Conservation (phyloP, 2,113 vertebrate species). For the Lophura nycthemera region DNA sequence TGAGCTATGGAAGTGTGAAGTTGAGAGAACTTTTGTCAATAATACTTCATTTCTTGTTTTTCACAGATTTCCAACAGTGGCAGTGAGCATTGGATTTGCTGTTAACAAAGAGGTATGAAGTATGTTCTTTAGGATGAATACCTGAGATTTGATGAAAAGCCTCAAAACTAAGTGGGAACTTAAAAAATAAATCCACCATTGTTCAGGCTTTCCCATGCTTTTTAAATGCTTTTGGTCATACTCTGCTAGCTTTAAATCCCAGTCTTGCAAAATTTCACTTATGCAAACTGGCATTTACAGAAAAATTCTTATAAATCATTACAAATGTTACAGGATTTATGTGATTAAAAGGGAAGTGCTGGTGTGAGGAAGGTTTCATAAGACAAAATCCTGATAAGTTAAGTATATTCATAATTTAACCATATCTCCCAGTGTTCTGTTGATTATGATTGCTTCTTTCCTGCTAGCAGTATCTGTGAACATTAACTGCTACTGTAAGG, state of each 20-base stretch:
- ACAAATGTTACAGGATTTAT: not conserved
- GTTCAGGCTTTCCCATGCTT: not conserved
- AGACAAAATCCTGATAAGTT: not conserved
- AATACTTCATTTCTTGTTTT: conserved; percentile 23
- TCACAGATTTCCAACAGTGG: conserved; percentile 85
- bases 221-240: not conserved
- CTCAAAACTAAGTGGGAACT: not conserved
- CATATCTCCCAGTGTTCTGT: not conserved
- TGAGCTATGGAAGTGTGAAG: not conserved
- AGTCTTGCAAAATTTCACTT: not conserved
- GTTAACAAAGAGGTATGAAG: conserved; percentile 86
- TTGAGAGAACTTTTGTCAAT: not conserved
- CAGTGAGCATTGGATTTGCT: conserved; percentile 91
- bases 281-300: not conserved
- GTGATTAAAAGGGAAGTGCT: not conserved
- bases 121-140: conserved; percentile 59
- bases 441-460: not conserved
- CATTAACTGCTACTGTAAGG: not conserved
- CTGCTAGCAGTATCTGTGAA: not conserved
- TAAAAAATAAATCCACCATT: not conserved
- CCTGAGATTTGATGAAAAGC: conserved; percentile 20
- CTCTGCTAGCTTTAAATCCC: not conserved
- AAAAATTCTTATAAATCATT: not conserved
- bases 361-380: not conserved
- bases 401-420: conserved; percentile 6